Evolutionary conservation across 2,797 vertebrate genomes (phyloP), one percentile per base, ranked within the genome.

Genomic region (Myripristis jacobus): DNA sequence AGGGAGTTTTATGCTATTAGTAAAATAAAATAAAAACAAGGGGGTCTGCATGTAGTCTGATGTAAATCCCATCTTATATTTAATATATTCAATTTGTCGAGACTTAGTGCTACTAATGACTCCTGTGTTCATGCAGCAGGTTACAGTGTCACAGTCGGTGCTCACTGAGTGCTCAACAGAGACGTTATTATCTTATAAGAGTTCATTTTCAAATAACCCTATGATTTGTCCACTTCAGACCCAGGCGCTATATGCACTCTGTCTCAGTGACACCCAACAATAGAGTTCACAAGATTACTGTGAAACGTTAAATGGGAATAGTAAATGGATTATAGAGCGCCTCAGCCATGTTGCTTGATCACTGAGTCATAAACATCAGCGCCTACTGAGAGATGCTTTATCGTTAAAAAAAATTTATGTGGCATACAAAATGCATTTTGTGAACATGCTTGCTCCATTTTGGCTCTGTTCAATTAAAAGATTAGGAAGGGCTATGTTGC

Each of bases 381-480:
- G 22, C 34, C 69, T 56, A 67, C 58, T 36, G 43, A 80, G 68
- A 82, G 74, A 66, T 46, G 66, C 56, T 73, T 63, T 72, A 66
- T 88, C 13, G 0, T 56, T 21, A 48, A 75, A 83, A 74, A 84
- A n/a, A n/a, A n/a, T n/a, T 71, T 77, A 70, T 31, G 57, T 74
- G 44, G 65, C 71, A 68, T 25, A 65, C 68, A 88, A 88, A 83
- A 76, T 59, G 68, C 59, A 69, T 73, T 87, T 86, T 74, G 73
- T 61, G 60, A 87, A 80, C 72, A 77, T 83, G 72, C 72, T 79
- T 46, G 3, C 61, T 84, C 55, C 73, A 75, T 87, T 89, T 67
- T 25, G 21, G 74, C 88, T 88, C 69, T 81, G 71, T 86, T 83
- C 81, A 92, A 91, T 91, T 90, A 90, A 88, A 90, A 88, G 89